Conservation (phyloP, 2,797 vertebrate genomes). For the Natrix natrix region DNA sequence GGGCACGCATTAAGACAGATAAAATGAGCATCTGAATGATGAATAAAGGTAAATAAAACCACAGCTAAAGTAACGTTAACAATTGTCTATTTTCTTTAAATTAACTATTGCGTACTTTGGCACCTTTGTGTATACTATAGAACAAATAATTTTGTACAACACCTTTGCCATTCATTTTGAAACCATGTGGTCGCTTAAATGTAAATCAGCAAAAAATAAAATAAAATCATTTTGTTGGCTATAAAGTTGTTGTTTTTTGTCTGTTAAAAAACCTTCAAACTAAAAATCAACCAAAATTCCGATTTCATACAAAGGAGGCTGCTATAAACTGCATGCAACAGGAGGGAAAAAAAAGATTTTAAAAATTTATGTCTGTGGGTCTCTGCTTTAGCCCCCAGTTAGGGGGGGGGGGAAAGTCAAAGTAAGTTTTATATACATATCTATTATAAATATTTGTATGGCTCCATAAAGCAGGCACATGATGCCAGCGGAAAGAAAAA, state of each 20-base stretch:
- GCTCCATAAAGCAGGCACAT: conserved; percentile 69
- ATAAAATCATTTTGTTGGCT: conserved; percentile 62
- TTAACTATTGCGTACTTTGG: conserved; percentile 68
- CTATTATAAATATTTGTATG: conserved; percentile 65
- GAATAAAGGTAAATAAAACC: conserved; percentile 60
- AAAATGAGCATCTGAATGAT: conserved; percentile 41
- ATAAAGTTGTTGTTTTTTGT: conserved; percentile 50
- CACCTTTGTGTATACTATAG: conserved; percentile 67
- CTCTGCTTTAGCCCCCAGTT: conserved; percentile 52
- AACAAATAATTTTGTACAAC: conserved; percentile 65
- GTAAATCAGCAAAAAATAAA: conserved; percentile 67
- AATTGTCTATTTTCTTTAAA: conserved; percentile 53
- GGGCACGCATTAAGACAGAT: conserved; percentile 1
- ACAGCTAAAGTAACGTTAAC: conserved; percentile 58
- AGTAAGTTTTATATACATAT: conserved; percentile 26
- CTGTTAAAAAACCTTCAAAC: conserved; percentile 45
- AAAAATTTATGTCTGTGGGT: conserved; percentile 60
- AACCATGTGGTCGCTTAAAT: conserved; percentile 60
- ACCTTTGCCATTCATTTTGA: conserved; percentile 65
- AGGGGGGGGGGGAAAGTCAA: neutral
- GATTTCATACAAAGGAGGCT: conserved; percentile 68
- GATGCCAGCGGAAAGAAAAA: conserved; percentile 60
- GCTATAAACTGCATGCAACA: conserved; percentile 70
- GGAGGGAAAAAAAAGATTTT: conserved; percentile 41
- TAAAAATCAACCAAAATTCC: conserved; percentile 66